phyloP scores from a whole-genome alignment of 2,888 invertebrate species.

The Drosophila borealis region DNA sequence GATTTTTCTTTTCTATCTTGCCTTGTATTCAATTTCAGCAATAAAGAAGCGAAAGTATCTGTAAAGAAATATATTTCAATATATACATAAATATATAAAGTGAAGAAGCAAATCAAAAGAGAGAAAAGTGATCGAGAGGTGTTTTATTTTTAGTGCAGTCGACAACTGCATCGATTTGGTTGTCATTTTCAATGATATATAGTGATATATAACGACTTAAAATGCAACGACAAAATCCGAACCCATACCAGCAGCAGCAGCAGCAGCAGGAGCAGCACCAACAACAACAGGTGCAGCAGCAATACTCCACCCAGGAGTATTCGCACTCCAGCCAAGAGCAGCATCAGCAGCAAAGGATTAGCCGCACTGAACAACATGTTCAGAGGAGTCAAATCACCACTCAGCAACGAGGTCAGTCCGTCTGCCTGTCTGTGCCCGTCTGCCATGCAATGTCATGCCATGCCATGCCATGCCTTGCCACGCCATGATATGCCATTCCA shows the following conservation, averaged over 20 bases:
- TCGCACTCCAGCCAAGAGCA: constrained; percentile 86
- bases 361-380: constrained; percentile 91
- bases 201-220: constrained; percentile 85
- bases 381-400: constrained; percentile 90
- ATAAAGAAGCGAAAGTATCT: constrained; percentile 74
- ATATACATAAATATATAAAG: constrained; percentile 61
- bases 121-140: constrained; percentile 75
- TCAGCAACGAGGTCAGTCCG: constrained; percentile 90
- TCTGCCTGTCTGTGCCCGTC: constrained; percentile 19
- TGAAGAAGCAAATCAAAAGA: constrained; percentile 74
- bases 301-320: constrained; percentile 85
- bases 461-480: constrained; percentile 2
- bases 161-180: constrained; percentile 74
- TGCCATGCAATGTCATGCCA: not conserved
- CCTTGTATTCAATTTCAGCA: constrained; percentile 74
- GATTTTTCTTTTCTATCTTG: constrained; percentile 35
- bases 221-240: constrained; percentile 91
- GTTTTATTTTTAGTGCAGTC: constrained; percentile 76
- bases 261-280: constrained; percentile 86
- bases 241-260: constrained; percentile 85
- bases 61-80: constrained; percentile 49
- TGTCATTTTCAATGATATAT: constrained; percentile 83
- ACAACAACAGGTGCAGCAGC: constrained; percentile 86
- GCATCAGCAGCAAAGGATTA: constrained; percentile 87
- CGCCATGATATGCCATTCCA: not conserved